Evolutionary conservation across 2,888 invertebrate genomes (phyloP).

Genomic region (Parelbella ahira): DNA sequence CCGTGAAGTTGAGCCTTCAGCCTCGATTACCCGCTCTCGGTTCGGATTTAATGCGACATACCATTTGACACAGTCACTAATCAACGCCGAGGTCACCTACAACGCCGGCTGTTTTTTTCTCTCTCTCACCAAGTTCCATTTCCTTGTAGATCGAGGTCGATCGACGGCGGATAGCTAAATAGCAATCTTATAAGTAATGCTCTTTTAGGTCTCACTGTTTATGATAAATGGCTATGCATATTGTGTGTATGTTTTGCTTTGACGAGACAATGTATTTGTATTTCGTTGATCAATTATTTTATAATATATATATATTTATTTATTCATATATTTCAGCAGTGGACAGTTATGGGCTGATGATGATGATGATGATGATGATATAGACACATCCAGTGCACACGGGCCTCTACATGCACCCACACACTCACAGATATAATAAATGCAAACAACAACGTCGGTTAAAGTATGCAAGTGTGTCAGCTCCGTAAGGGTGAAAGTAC

Average conservation of each 20-base stretch:
- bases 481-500: constrained; percentile 18
- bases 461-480: constrained; percentile 20
- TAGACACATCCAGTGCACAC: no score
- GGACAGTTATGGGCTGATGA: no score
- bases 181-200: constrained; percentile 6
- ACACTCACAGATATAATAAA: no score
- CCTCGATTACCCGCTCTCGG: constrained; percentile 21
- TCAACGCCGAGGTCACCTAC: constrained; percentile 40
- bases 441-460: no score
- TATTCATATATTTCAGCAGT: no score
- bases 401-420: no score
- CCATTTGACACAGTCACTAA: constrained; percentile 46
- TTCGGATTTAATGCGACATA: constrained; percentile 31
- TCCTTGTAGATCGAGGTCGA: constrained; percentile 39
- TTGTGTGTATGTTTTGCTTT: no score
- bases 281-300: no score
- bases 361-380: no score
- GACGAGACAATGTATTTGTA: no score
- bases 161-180: constrained; percentile 25
- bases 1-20: constrained; percentile 29
- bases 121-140: constrained; percentile 31
- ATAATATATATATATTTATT: no score
- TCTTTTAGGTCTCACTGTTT: constrained; percentile 2
- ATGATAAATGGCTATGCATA: no score
- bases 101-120: constrained; percentile 31